phyloP scores from a whole-genome alignment of 2,113 vertebrate species.

The Cyanoramphus novaezelandiae region DNA sequence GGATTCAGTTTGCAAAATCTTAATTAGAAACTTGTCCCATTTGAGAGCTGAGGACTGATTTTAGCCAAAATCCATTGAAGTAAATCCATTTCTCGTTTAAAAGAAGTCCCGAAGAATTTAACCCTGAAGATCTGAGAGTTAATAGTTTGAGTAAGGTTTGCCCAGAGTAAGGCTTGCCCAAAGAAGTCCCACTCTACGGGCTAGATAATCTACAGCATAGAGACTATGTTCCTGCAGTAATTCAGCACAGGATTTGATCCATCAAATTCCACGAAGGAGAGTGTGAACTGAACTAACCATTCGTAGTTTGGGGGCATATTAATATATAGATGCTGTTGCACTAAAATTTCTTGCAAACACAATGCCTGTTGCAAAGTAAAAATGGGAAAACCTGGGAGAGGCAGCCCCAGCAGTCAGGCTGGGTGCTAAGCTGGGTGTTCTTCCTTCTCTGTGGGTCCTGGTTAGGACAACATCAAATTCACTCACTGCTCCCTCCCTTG shows the following conservation, averaged over 20 bases:
- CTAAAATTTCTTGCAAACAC: neutral
- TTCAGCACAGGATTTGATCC: neutral
- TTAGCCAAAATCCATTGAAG: neutral
- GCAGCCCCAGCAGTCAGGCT: neutral
- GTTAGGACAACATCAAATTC: neutral
- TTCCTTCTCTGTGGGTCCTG: neutral
- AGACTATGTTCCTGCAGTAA: neutral
- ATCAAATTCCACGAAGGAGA: neutral
- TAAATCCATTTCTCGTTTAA: neutral
- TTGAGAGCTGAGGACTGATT: neutral
- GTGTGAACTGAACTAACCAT: neutral
- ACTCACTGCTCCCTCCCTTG: neutral
- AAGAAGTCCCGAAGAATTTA: neutral
- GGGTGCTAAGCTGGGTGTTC: neutral
- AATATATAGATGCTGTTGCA: neutral
- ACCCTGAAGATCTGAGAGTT: neutral
- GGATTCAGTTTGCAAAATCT: neutral
- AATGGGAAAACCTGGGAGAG: neutral
- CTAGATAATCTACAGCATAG: neutral
- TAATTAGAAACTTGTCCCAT: neutral
- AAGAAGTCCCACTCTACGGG: fast-evolving
- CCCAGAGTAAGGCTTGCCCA: neutral
- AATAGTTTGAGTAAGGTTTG: neutral
- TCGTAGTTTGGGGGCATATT: fast-evolving
- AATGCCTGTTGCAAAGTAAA: neutral